Percentiles rank a stretch among this genome's conserved stretches.
These are phyloP conservation scores for Rhingia rostrata DNA, from an alignment of 2,888 invertebrate genomes.

Conservation along the genomic window DNA sequence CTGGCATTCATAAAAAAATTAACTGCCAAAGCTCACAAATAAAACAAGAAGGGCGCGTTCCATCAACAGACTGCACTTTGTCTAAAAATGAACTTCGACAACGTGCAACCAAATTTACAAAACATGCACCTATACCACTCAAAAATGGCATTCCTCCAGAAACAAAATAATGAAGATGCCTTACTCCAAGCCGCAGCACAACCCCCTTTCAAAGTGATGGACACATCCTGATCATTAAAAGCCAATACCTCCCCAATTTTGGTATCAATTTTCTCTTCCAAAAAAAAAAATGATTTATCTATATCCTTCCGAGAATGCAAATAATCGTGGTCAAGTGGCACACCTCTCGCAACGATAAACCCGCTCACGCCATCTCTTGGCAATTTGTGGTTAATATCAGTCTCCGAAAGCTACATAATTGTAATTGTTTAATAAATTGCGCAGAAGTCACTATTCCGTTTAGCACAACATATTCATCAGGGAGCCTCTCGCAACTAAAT, in stretches of 20 bases:
- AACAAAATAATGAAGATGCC: background rate
- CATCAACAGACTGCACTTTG: too few relatives aligned
- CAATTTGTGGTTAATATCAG: constrained; percentile 64
- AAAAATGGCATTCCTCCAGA: background rate
- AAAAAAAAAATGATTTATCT: background rate
- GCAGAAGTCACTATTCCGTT: constrained; percentile 45
- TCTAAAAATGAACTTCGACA: too few relatives aligned
- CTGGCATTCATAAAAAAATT: too few relatives aligned
- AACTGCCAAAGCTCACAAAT: too few relatives aligned
- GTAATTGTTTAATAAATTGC: constrained; percentile 65
- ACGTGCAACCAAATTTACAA: too few relatives aligned
- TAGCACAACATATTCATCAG: background rate
- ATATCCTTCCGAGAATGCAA: background rate
- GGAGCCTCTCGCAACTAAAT: background rate
- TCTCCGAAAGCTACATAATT: constrained; percentile 15
- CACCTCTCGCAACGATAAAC: background rate
- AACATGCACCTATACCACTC: background rate
- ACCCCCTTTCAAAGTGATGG: background rate
- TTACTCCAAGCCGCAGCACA: background rate
- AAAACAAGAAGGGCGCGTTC: too few relatives aligned
- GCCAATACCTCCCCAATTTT: too few relatives aligned
- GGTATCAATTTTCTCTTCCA: too few relatives aligned
- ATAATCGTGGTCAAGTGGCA: constrained; percentile 42
- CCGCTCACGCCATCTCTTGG: constrained; percentile 17
- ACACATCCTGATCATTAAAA: constrained; percentile 11